Evolutionary conservation across 2,797 vertebrate genomes (phyloP).

Genomic region (Smutsia gigantea): DNA sequence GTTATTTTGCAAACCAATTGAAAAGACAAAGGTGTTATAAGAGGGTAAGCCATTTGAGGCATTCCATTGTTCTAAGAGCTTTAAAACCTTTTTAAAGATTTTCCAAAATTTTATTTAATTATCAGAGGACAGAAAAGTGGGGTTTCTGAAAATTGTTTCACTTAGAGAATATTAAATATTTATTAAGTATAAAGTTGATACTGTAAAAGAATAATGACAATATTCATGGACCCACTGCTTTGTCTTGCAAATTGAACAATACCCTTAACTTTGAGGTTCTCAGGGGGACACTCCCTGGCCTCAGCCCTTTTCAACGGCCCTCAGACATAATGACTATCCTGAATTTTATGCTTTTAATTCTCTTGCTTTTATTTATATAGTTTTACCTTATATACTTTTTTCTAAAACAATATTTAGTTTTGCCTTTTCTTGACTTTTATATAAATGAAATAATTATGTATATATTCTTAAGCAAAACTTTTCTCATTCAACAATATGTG

Average conservation of each 20-base stretch:
- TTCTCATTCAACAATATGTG: neutral
- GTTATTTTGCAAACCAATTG: neutral
- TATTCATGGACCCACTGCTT: neutral
- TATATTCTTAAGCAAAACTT: neutral
- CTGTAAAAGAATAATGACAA: neutral
- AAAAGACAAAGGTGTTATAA: neutral
- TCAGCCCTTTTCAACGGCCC: neutral
- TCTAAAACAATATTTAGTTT: neutral
- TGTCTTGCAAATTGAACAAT: neutral
- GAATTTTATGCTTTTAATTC: neutral
- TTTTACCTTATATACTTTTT: neutral
- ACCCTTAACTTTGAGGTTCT: neutral
- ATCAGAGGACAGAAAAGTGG: neutral
- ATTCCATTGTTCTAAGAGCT: constrained; percentile 8
- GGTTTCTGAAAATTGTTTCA: neutral
- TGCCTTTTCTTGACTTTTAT: neutral
- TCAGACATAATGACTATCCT: neutral
- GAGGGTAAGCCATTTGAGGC: neutral
- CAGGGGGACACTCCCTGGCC: rapidly evolving
- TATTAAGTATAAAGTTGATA: neutral
- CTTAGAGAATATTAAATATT: neutral
- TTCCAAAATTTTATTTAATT: neutral
- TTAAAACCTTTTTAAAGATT: neutral
- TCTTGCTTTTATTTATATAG: neutral
- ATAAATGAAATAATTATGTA: neutral